phyloP scores from a whole-genome alignment of 2,113 vertebrate genomes.

The Paralichthys olivaceus region DNA sequence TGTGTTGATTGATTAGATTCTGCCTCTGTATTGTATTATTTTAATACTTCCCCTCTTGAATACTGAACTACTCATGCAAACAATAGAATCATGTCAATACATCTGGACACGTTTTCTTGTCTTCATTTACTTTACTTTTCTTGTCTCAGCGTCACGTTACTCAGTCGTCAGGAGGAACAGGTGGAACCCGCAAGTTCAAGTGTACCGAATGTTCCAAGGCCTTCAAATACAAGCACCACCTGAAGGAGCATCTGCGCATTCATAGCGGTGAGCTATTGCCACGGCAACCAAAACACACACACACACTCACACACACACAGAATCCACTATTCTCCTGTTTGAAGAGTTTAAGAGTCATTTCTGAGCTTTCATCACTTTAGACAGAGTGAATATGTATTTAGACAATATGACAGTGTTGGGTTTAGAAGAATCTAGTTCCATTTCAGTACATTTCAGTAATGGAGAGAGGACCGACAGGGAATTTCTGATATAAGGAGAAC shows the following conservation, averaged over 20 bases:
- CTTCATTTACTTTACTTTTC: neutral
- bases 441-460: no score
- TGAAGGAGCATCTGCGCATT: conserved; percentile 99
- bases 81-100: neutral
- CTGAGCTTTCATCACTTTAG: no score
- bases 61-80: neutral
- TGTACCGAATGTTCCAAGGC: conserved; percentile 98
- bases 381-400: no score
- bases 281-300: neutral
- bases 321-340: neutral
- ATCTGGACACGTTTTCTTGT: neutral
- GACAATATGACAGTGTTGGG: no score
- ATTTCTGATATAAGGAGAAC: no score
- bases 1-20: neutral
- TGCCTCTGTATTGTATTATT: neutral
- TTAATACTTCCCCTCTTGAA: neutral
- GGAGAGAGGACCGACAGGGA: no score
- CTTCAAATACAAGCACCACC: conserved; percentile 99
- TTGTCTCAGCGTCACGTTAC: conserved; percentile 88
- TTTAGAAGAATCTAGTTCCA: no score
- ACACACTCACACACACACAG: neutral
- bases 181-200: conserved; percentile 96
- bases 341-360: no score
- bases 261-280: conserved; percentile 90
- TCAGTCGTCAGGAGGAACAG: conserved; percentile 78